Conservation (phyloP, 2,888 invertebrate species). For the Thereva unica region DNA sequence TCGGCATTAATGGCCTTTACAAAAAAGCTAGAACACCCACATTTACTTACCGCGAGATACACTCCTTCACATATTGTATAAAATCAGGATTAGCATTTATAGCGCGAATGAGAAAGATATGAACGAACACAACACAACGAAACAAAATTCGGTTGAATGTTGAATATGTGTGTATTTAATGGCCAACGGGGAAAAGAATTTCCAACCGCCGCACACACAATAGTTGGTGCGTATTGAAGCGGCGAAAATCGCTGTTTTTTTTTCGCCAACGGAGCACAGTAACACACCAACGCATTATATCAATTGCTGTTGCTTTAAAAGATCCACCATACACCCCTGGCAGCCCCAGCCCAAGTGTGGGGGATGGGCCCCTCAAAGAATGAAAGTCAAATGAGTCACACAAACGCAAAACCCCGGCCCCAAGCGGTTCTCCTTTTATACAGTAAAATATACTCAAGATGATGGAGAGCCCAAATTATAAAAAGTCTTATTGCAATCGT, state of each 20-base stretch:
- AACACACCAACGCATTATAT: background rate
- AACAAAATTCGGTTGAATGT: background rate
- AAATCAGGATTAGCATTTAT: background rate
- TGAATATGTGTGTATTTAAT: background rate
- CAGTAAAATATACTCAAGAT: conserved; percentile 10
- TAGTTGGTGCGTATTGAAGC: conserved; percentile 1
- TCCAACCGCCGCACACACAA: conserved; percentile 19
- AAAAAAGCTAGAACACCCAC: conserved; percentile 13
- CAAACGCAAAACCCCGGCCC: background rate
- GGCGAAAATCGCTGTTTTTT: conserved; percentile 5
- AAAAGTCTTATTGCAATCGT: conserved; percentile 1
- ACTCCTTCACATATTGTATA: conserved; percentile 9
- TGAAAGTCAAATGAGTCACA: conserved; percentile 29
- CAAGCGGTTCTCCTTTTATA: background rate
- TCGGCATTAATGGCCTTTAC: conserved; percentile 32
- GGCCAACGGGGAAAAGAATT: conserved; percentile 15
- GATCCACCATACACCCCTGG: conserved; percentile 20
- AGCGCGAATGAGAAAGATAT: background rate
- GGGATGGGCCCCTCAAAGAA: conserved; percentile 9
- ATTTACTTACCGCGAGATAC: background rate
- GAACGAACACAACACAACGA: background rate
- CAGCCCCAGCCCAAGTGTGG: conserved; percentile 10
- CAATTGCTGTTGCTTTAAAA: conserved; percentile 6
- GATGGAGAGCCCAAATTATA: conserved; percentile 1
- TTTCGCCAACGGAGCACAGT: background rate